These are phyloP conservation scores for Caenorhabditis elegans DNA, from an alignment of 1,140 invertebrate genomes.

Conservation along the genomic window DNA sequence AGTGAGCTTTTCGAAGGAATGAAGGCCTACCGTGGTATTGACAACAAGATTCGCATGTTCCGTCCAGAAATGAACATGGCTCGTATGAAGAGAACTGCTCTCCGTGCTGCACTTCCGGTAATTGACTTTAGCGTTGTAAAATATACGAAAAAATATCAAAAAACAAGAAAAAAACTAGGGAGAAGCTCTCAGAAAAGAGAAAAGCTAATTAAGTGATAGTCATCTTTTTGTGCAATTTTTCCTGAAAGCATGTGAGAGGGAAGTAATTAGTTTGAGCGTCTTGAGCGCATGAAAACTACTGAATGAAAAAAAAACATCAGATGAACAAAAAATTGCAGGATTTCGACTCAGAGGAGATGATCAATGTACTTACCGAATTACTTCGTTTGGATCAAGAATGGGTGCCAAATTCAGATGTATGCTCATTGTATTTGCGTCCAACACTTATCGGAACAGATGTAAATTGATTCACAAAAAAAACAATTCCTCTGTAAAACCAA, in stretches of 20 bases:
- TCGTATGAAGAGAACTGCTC: conserved; percentile 83
- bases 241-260: neutral
- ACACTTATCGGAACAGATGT: conserved; percentile 95
- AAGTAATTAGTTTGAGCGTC: conserved; percentile 24
- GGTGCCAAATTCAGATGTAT: conserved; percentile 83
- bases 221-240: neutral
- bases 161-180: too few relatives aligned
- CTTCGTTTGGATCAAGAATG: conserved; percentile 91
- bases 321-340: conserved; percentile 68
- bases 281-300: neutral
- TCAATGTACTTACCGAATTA: conserved; percentile 82
- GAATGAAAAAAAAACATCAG: neutral
- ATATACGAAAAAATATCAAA: conserved; percentile 22
- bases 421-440: conserved; percentile 91
- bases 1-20: conserved; percentile 93
- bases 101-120: conserved; percentile 80
- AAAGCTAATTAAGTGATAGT: neutral
- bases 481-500: neutral
- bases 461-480: conserved; percentile 68
- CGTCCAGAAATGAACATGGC: conserved; percentile 92
- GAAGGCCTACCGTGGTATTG: conserved; percentile 92
- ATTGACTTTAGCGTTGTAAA: conserved; percentile 51
- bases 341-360: conserved; percentile 84
- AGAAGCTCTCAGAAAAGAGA: neutral
- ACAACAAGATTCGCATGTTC: conserved; percentile 89